Conservation (phyloP, 1,140 invertebrate genomes). For the Ostrea denselamellosa region DNA sequence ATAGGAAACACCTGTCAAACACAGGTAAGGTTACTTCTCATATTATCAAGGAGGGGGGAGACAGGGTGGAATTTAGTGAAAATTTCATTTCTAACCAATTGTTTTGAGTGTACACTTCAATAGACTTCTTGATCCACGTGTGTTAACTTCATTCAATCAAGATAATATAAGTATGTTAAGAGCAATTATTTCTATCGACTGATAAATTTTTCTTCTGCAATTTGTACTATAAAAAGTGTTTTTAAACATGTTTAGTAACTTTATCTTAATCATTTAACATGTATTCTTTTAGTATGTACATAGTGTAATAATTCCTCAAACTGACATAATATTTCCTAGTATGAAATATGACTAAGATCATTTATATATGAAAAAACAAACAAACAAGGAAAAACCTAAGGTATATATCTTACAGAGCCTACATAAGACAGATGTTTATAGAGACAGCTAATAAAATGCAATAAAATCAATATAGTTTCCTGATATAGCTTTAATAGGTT, state of each 20-base stretch:
- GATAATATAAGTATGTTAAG: too few species aligned
- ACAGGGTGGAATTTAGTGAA: too few species aligned
- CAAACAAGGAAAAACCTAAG: too few species aligned
- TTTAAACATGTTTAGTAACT: too few species aligned
- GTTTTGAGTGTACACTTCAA: not conserved
- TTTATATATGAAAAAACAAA: too few species aligned
- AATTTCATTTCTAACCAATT: too few species aligned
- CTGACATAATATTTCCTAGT: not conserved
- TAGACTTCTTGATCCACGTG: not conserved
- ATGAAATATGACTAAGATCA: not conserved
- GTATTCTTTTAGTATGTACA: too few species aligned
- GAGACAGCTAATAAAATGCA: not conserved
- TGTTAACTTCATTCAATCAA: not conserved
- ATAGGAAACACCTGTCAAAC: conserved; percentile 68
- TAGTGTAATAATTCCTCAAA: not conserved
- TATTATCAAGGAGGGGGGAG: too few species aligned
- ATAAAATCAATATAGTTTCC: conserved; percentile 19
- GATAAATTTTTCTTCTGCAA: too few species aligned
- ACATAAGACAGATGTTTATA: not conserved
- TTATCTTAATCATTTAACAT: too few species aligned
- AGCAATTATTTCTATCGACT: too few species aligned
- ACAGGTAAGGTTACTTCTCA: conserved; percentile 41
- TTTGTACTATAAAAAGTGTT: too few species aligned
- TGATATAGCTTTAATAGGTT: not conserved
- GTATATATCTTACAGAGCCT: not conserved